Conservation (phyloP, 2,797 vertebrate genomes). For the Limnodromus scolopaceus region DNA sequence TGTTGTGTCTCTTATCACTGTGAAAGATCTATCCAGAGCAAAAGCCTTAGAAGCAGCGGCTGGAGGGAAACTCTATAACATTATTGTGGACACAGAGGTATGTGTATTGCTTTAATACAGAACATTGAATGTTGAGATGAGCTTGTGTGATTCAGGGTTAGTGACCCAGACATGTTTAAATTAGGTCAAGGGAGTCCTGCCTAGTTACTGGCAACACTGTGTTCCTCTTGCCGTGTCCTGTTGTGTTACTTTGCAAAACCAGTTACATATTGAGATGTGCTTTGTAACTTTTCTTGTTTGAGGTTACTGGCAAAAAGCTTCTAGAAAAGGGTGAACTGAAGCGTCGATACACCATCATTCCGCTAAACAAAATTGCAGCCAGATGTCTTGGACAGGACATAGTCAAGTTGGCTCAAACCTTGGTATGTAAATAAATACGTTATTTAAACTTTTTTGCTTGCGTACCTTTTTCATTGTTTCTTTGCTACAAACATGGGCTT, state of each 20-base stretch:
- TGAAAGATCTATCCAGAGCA: conserved; percentile 85
- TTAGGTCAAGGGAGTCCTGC: neutral
- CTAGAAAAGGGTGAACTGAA: conserved; percentile 93
- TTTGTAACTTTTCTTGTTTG: conserved; percentile 27
- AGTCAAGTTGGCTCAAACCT: conserved; percentile 82
- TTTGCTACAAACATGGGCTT: neutral
- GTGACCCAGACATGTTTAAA: neutral
- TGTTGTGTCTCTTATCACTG: conserved; percentile 87
- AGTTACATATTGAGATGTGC: neutral
- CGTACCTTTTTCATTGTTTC: neutral
- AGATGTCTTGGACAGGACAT: conserved; percentile 79
- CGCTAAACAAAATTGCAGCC: conserved; percentile 94
- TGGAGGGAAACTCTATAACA: conserved; percentile 92
- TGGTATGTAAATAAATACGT: conserved; percentile 81
- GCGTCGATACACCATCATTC: conserved; percentile 93
- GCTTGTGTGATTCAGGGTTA: accelerated
- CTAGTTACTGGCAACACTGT: neutral
- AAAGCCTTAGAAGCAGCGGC: conserved; percentile 92
- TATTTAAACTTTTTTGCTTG: neutral
- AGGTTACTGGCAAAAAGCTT: conserved; percentile 94
- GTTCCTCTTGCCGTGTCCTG: neutral
- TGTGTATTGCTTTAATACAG: neutral
- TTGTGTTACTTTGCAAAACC: neutral
- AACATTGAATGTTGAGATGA: neutral
- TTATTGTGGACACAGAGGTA: conserved; percentile 96